Percentiles rank a stretch among this genome's conserved stretches.
These are phyloP conservation scores for Phoxinus dragarum DNA, from an alignment of 2,797 vertebrate species.

Conservation along the genomic window DNA sequence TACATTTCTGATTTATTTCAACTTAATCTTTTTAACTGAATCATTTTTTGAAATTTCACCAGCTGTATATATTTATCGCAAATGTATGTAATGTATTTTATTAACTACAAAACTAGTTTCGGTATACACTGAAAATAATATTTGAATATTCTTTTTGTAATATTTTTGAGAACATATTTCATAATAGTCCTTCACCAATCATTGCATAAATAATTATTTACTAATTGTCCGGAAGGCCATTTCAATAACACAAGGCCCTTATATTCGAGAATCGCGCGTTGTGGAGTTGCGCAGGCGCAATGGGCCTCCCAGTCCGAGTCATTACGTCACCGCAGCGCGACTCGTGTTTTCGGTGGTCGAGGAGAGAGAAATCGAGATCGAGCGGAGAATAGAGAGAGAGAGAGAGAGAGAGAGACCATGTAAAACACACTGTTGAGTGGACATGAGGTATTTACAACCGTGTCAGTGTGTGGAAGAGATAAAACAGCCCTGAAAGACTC, in stretches of 20 bases:
- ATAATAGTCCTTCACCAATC: neutral
- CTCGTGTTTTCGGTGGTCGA: neutral
- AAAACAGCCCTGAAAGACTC: neutral
- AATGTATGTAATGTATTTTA: neutral
- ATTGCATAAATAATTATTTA: neutral
- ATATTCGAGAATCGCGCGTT: neutral
- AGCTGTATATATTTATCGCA: no score
- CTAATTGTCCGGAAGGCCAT: neutral
- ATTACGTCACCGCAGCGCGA: conserved; percentile 5
- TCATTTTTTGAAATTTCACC: neutral
- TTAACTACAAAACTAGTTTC: neutral
- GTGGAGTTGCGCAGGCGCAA: neutral
- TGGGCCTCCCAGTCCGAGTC: fast-evolving
- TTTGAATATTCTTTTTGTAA: neutral
- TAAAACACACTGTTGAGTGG: neutral
- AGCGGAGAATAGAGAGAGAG: neutral
- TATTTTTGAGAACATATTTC: no score
- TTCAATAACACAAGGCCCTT: neutral
- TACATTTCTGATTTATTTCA: neutral
- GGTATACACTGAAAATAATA: no score
- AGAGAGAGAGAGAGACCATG: neutral
- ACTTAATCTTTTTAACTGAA: neutral
- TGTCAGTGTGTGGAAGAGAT: neutral
- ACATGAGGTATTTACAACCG: neutral
- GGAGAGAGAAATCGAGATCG: neutral